phyloP scores from a whole-genome alignment of 1,140 invertebrate genomes.

The Prorops nasuta region DNA sequence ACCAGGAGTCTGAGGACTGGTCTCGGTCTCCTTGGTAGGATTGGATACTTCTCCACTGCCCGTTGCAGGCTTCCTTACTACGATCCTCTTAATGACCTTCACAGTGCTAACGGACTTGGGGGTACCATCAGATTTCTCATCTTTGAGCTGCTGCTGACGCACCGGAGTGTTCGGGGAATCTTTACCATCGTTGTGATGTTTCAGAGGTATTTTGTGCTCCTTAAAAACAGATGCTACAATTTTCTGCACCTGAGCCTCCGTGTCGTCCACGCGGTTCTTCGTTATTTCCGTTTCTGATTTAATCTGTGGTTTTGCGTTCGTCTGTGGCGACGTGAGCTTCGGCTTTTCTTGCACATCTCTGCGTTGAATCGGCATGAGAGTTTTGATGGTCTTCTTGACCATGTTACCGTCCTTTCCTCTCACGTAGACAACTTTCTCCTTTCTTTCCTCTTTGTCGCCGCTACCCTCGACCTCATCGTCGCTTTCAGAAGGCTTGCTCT shows the following conservation, averaged over 20 bases:
- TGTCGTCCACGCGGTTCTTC: slow-evolving; percentile 41
- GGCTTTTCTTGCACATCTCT: slow-evolving; percentile 34
- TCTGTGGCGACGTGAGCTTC: slow-evolving; percentile 5
- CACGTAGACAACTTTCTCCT: slow-evolving; percentile 49
- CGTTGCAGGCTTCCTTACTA: slow-evolving; percentile 40
- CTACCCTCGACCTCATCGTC: slow-evolving; percentile 32
- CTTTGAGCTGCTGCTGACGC: slow-evolving; percentile 25
- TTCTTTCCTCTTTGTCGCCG: slow-evolving; percentile 40
- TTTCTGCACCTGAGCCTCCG: slow-evolving; percentile 53
- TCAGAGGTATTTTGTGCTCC: slow-evolving; percentile 52
- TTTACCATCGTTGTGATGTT: slow-evolving; percentile 39
- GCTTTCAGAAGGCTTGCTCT: slow-evolving; percentile 27
- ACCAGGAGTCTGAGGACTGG: neutral
- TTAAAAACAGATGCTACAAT: slow-evolving; percentile 53
- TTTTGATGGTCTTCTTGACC: slow-evolving; percentile 54
- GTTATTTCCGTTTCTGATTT: slow-evolving; percentile 22
- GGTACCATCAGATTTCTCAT: slow-evolving; percentile 29
- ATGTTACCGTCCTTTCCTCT: slow-evolving; percentile 49
- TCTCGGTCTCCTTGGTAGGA: neutral
- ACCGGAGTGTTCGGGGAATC: slow-evolving; percentile 15
- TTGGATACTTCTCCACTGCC: slow-evolving; percentile 15
- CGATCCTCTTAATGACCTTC: slow-evolving; percentile 52
- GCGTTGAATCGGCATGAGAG: slow-evolving; percentile 50
- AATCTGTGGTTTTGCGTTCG: slow-evolving; percentile 18
- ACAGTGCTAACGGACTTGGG: slow-evolving; percentile 42